phyloP scores from a whole-genome alignment of 1,140 invertebrate species.

The Caenorhabditis briggsae region DNA sequence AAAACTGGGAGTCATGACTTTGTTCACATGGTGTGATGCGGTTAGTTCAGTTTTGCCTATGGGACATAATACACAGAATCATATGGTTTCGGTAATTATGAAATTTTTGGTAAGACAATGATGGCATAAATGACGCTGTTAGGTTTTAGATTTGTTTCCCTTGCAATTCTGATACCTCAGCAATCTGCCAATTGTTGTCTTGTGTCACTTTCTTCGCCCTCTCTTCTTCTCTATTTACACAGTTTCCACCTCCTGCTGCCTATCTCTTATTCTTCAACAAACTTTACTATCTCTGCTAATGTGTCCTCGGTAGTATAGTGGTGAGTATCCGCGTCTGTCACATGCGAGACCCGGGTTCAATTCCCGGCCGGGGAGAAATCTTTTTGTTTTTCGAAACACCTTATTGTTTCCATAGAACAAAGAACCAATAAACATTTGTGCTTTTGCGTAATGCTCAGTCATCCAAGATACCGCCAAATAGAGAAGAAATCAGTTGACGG shows the following conservation, averaged over 20 bases:
- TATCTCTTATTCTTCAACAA: background rate
- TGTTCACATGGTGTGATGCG: slow-evolving; percentile 36
- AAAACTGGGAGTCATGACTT: slow-evolving; percentile 19
- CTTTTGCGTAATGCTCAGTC: slow-evolving; percentile 26
- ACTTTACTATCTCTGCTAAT: background rate
- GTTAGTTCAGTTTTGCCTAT: too few species aligned
- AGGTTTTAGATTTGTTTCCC: too few species aligned
- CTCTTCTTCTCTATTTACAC: slow-evolving; percentile 1
- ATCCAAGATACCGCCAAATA: slow-evolving; percentile 1
- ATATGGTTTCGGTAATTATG: too few species aligned
- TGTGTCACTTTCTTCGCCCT: background rate
- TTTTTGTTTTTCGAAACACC: background rate
- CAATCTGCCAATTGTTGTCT: background rate
- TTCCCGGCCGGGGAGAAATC: slow-evolving; percentile 71
- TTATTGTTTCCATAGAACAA: slow-evolving; percentile 1
- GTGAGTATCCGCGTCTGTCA: slow-evolving; percentile 73
- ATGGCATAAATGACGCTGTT: too few species aligned
- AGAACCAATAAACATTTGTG: background rate
- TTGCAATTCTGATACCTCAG: too few species aligned
- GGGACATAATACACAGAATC: too few species aligned
- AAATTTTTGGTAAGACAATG: too few species aligned
- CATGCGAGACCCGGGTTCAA: slow-evolving; percentile 74
- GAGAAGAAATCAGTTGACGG: background rate
- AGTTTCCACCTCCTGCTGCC: background rate
- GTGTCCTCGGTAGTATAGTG: slow-evolving; percentile 71